Evolutionary conservation across 1,140 invertebrate species (phyloP).

Genomic region (Zaprionus tsacasi): DNA sequence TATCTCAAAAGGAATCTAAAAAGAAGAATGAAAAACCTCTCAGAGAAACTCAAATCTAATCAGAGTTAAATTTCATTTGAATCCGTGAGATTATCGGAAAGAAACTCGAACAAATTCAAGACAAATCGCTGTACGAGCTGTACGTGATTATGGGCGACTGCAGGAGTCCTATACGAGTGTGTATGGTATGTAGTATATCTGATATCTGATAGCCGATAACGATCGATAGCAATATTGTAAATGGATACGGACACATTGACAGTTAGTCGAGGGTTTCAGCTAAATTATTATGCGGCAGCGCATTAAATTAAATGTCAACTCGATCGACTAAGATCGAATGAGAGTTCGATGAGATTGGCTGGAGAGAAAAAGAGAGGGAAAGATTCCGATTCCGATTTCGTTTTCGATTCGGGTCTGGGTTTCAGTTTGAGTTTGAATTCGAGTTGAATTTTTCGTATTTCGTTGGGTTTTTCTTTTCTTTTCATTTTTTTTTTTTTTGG

Average conservation of each 20-base stretch:
- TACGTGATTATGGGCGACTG: not conserved
- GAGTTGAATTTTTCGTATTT: conserved; percentile 28
- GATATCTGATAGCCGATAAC: conserved; percentile 34
- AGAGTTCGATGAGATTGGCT: conserved; percentile 3
- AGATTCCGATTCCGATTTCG: conserved; percentile 42
- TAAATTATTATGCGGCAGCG: conserved; percentile 45
- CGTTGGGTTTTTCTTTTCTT: conserved; percentile 30
- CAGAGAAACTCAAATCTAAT: not conserved
- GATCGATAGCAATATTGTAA: conserved; percentile 44
- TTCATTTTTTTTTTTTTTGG: conserved; percentile 34
- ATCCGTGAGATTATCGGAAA: not conserved
- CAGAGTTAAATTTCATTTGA: not conserved
- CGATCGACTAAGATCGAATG: conserved; percentile 30
- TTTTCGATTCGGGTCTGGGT: conserved; percentile 36
- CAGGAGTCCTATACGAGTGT: conserved; percentile 30
- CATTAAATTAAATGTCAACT: conserved; percentile 53
- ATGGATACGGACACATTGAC: conserved; percentile 37
- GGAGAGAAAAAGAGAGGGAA: not conserved
- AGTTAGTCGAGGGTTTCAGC: conserved; percentile 26
- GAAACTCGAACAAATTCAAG: not conserved
- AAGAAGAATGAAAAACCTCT: not conserved
- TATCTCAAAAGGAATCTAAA: too few relatives aligned
- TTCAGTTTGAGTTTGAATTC: conserved; percentile 28
- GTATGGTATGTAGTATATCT: too few relatives aligned
- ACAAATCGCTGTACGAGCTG: not conserved